These are phyloP conservation scores for Babyrousa celebensis DNA, from an alignment of 2,797 vertebrate species.

Conservation along the genomic window DNA sequence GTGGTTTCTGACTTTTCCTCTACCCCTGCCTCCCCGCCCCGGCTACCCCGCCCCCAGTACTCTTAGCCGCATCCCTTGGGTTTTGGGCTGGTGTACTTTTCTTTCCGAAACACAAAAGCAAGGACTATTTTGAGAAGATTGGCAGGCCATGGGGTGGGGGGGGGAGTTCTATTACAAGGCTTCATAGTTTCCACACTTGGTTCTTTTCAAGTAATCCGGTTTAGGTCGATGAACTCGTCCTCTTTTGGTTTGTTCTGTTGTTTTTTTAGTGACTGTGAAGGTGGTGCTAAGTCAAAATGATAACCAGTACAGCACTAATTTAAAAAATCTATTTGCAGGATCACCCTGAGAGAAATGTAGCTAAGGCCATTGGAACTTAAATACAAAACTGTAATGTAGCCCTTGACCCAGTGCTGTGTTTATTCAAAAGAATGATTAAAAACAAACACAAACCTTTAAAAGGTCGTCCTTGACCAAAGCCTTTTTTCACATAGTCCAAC, in stretches of 20 bases:
- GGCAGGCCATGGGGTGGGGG: background rate
- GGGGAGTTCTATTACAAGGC: background rate
- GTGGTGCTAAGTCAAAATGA: background rate
- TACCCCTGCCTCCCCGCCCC: background rate
- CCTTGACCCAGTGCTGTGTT: background rate
- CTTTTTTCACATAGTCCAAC: background rate
- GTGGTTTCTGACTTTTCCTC: background rate
- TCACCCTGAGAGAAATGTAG: background rate
- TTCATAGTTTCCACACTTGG: slow-evolving; percentile 65
- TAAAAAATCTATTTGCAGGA: background rate
- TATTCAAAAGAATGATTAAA: slow-evolving; percentile 25
- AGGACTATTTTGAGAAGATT: background rate
- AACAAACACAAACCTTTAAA: slow-evolving; percentile 35
- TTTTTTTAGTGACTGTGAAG: slow-evolving; percentile 13
- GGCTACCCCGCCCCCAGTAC: background rate
- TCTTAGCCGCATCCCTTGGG: slow-evolving; percentile 47
- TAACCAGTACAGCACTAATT: background rate
- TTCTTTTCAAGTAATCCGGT: background rate
- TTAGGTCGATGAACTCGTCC: background rate
- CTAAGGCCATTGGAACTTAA: background rate
- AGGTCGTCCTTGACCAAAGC: background rate
- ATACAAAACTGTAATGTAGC: too few species aligned
- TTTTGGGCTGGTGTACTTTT: slow-evolving; percentile 24
- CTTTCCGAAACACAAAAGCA: slow-evolving; percentile 53
- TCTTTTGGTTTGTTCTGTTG: background rate